These are phyloP conservation scores for Dinothrombium tinctorium DNA, from an alignment of 1,140 invertebrate species.

Conservation along the genomic window DNA sequence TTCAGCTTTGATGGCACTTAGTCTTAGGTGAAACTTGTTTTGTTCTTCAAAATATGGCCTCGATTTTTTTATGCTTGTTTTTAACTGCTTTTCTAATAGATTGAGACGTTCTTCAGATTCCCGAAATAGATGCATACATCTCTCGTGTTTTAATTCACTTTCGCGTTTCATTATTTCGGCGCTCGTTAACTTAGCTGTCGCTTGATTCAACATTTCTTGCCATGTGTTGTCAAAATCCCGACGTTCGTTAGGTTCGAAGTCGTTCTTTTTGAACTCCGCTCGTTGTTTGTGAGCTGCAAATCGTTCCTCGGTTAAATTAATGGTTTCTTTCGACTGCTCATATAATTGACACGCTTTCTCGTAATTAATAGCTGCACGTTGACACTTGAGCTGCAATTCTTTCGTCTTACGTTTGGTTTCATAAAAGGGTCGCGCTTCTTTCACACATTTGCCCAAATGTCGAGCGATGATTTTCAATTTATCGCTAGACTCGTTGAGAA, in stretches of 20 bases:
- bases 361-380: constrained; percentile 69
- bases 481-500: too few species aligned
- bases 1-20: constrained; percentile 18
- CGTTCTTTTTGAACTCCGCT: too few species aligned
- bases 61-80: constrained; percentile 48
- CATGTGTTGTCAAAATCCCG: constrained; percentile 67
- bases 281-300: too few species aligned
- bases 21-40: constrained; percentile 20
- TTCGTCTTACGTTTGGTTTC: constrained; percentile 42
- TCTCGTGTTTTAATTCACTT: constrained; percentile 59
- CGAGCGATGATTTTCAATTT: too few species aligned
- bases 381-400: constrained; percentile 44
- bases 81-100: constrained; percentile 45
- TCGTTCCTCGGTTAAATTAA: constrained; percentile 65
- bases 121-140: constrained; percentile 28
- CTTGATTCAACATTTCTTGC: constrained; percentile 95
- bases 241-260: constrained; percentile 40
- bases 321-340: constrained; percentile 82
- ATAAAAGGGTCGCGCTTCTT: constrained; percentile 74
- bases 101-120: constrained; percentile 24
- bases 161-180: constrained; percentile 66
- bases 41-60: constrained; percentile 31
- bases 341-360: constrained; percentile 71
- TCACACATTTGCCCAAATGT: too few species aligned
- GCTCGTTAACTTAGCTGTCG: constrained; percentile 78